Evolutionary conservation across 2,797 vertebrate genomes (phyloP).

Genomic region (Myotis vivesi): DNA sequence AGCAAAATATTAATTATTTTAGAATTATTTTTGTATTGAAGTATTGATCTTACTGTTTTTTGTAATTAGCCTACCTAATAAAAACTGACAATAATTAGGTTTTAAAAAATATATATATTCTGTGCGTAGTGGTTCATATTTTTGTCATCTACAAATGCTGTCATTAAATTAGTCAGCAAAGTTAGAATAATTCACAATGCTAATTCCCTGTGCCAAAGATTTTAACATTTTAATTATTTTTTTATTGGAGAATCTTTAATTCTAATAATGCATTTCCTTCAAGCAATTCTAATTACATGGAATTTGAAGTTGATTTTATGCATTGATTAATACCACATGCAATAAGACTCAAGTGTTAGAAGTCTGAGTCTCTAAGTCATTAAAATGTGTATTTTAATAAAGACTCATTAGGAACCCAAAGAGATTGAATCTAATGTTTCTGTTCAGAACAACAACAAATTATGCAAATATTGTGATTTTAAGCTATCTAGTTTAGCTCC

Average conservation of each 20-base stretch:
- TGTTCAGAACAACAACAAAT: not conserved
- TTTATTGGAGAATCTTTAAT: slow-evolving; percentile 43
- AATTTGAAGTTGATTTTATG: slow-evolving; percentile 53
- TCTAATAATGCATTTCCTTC: slow-evolving; percentile 4
- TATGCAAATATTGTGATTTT: not conserved
- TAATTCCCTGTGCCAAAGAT: slow-evolving; percentile 24
- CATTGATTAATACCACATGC: slow-evolving; percentile 31
- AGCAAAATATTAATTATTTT: slow-evolving; percentile 39
- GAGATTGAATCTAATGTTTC: not conserved
- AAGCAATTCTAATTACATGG: slow-evolving; percentile 27
- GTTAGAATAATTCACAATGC: slow-evolving; percentile 26
- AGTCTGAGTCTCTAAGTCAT: not conserved
- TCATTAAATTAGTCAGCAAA: not conserved
- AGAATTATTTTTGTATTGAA: not conserved
- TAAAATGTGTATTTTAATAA: slow-evolving; percentile 29
- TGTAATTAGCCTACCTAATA: not conserved
- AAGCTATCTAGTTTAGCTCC: not conserved
- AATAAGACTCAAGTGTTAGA: slow-evolving; percentile 36
- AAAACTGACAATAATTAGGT: slow-evolving; percentile 7
- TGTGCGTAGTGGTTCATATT: not conserved
- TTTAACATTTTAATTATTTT: slow-evolving; percentile 59
- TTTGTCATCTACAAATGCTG: not conserved
- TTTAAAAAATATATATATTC: slow-evolving; percentile 17
- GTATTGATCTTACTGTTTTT: not conserved
- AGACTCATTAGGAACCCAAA: not conserved